Evolutionary conservation across 2,797 vertebrate genomes (phyloP).

Genomic region (Scyliorhinus canicula): DNA sequence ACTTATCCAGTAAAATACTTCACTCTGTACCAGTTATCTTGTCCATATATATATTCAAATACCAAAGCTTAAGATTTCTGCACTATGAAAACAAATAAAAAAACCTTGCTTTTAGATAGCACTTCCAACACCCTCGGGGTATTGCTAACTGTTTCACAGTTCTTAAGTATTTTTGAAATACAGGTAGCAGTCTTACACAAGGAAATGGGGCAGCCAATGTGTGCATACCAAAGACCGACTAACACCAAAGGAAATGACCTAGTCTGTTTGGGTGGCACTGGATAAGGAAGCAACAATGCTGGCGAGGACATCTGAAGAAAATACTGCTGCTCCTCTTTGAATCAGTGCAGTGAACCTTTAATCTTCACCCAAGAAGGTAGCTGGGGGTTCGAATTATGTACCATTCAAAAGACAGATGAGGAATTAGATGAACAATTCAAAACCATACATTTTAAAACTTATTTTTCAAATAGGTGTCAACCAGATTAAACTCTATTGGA

Average conservation of each 20-base stretch:
- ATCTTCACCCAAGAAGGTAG: not conserved
- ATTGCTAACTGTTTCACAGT: not conserved
- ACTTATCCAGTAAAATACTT: not conserved
- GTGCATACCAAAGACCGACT: not conserved
- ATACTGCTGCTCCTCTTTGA: not conserved
- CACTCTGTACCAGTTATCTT: not conserved
- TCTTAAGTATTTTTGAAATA: not conserved
- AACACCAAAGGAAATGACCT: not conserved
- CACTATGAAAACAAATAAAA: not conserved
- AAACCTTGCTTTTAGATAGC: not conserved
- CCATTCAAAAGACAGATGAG: not conserved
- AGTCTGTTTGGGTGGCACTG: not conserved
- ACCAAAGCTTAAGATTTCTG: not conserved
- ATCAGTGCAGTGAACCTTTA: not conserved
- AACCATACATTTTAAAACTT: not conserved
- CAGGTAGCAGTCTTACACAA: not conserved
- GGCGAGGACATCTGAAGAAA: not conserved
- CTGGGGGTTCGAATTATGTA: not conserved
- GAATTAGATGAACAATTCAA: not conserved
- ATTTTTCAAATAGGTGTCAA: not conserved
- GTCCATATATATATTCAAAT: not conserved
- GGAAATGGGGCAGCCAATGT: not conserved
- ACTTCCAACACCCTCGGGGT: not conserved
- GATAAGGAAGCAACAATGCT: not conserved
- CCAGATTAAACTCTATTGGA: not conserved